Percentiles rank a stretch among this genome's conserved stretches.
These are phyloP conservation scores for Penaeus japonicus DNA, from an alignment of 1,140 invertebrate species.

Conservation along the genomic window DNA sequence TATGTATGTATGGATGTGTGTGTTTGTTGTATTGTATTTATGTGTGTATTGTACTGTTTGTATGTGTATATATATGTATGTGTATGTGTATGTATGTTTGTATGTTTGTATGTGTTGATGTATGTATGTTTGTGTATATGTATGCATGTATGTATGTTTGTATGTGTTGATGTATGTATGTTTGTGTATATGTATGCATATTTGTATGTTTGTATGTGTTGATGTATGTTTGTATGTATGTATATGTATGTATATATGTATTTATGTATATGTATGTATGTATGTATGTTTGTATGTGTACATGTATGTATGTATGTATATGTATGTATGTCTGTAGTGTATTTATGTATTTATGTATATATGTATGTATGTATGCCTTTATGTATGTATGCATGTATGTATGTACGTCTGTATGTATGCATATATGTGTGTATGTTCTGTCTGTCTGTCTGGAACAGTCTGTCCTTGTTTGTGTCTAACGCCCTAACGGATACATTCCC, in stretches of 20 bases:
- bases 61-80: too few relatives aligned
- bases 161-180: background rate
- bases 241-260: background rate
- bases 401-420: too few relatives aligned
- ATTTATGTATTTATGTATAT: background rate
- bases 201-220: background rate
- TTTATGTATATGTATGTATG: background rate
- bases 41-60: too few relatives aligned
- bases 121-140: background rate
- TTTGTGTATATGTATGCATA: background rate
- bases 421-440: too few relatives aligned
- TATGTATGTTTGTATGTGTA: background rate
- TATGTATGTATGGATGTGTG: background rate
- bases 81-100: background rate
- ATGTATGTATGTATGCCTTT: background rate
- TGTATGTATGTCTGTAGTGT: background rate
- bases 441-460: too few relatives aligned
- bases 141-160: background rate
- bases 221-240: background rate
- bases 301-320: background rate
- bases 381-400: background rate
- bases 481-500: too few relatives aligned
- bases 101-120: background rate
- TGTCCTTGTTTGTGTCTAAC: too few relatives aligned
- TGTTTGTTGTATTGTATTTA: background rate